Evolutionary conservation across 2,888 invertebrate genomes (phyloP).

Genomic region (Papilio demoleus): DNA sequence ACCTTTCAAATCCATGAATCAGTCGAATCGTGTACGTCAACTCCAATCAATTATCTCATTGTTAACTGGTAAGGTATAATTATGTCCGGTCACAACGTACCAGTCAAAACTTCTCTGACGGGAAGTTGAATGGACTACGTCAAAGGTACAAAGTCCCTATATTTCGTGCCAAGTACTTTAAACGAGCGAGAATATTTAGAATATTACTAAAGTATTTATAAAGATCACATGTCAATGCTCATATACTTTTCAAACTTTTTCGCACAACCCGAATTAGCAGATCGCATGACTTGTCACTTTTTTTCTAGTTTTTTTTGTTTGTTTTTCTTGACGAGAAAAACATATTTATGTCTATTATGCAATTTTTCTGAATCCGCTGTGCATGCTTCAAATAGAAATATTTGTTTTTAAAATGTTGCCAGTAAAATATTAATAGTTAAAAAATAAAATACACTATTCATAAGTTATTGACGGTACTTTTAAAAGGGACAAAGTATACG

Average conservation of each 20-base stretch:
- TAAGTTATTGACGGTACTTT: background rate
- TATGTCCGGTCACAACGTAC: background rate
- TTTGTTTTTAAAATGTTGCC: slow-evolving; percentile 30
- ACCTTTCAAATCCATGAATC: background rate
- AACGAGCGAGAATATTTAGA: slow-evolving; percentile 28
- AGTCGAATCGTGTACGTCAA: slow-evolving; percentile 23
- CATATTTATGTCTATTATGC: background rate
- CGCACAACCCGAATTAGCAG: slow-evolving; percentile 19
- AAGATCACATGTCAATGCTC: slow-evolving; percentile 18
- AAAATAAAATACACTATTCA: background rate
- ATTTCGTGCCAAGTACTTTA: slow-evolving; percentile 33
- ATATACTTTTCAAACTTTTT: slow-evolving; percentile 9
- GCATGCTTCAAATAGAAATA: background rate
- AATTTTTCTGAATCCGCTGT: background rate
- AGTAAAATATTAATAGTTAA: background rate
- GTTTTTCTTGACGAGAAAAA: background rate
- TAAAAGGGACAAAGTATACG: background rate
- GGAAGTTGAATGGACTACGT: slow-evolving; percentile 17
- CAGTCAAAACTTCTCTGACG: slow-evolving; percentile 19
- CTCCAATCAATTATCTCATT: slow-evolving; percentile 24
- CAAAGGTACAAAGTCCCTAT: slow-evolving; percentile 30
- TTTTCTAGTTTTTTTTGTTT: background rate
- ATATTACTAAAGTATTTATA: slow-evolving; percentile 21
- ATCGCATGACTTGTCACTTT: background rate
- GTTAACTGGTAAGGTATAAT: slow-evolving; percentile 26